phyloP scores from a whole-genome alignment of 2,113 vertebrate genomes.

The Anser brachyrhynchus region DNA sequence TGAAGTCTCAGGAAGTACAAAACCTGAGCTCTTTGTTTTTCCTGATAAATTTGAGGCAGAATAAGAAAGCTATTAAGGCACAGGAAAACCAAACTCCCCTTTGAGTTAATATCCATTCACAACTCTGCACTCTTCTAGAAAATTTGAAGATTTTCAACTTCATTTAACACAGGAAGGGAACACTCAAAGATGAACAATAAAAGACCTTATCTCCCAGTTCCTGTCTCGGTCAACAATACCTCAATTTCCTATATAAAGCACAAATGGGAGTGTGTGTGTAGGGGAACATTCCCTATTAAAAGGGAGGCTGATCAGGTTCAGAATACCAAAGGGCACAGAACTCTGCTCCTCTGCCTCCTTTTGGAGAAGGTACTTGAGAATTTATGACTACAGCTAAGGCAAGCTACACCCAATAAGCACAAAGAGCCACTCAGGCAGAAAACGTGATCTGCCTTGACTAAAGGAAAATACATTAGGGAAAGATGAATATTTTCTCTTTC shows the following conservation, averaged over 20 bases:
- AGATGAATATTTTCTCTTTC: not conserved
- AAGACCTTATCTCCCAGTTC: not conserved
- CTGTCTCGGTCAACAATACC: not conserved
- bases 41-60: not conserved
- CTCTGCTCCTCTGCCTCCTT: not conserved
- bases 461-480: not conserved
- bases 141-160: not conserved
- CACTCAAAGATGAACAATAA: not conserved
- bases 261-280: not conserved
- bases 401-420: not conserved
- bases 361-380: not conserved
- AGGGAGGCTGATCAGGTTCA: not conserved
- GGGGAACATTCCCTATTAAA: no score
- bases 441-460: not conserved
- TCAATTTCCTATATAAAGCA: rapidly evolving
- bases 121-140: not conserved
- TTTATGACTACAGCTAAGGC: not conserved
- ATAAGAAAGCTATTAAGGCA: not conserved
- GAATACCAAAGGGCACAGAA: not conserved
- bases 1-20: not conserved
- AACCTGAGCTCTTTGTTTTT: not conserved
- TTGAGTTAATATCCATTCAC: not conserved
- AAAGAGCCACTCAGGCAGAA: not conserved
- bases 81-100: not conserved
- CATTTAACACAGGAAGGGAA: not conserved